A percentile compares a stretch with the other conserved stretches of the same genome.
Evolutionary conservation across 1,140 invertebrate species (phyloP).

Genomic region (Meloidogyne hapla): DNA sequence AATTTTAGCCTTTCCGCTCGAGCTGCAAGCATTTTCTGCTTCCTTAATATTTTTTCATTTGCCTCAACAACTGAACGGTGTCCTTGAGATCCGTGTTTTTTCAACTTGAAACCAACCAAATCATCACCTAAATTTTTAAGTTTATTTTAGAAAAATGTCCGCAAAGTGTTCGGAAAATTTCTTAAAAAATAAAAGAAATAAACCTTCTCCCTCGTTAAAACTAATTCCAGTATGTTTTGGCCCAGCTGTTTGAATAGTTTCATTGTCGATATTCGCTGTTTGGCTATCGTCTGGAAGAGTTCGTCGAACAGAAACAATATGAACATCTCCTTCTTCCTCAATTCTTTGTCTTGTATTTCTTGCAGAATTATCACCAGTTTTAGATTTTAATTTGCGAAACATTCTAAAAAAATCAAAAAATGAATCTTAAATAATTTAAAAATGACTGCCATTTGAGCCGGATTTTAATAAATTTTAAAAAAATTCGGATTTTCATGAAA

Average conservation of each 20-base stretch:
- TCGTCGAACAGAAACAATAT: background rate
- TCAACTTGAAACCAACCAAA: constrained; percentile 16
- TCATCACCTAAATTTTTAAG: constrained; percentile 30
- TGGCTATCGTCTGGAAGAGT: background rate
- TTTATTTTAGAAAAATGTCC: background rate
- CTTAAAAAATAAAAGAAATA: background rate
- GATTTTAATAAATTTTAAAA: too few species aligned
- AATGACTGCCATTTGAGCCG: too few species aligned
- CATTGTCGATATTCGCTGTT: background rate
- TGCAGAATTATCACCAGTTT: background rate
- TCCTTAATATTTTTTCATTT: constrained; percentile 10
- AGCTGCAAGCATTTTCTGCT: constrained; percentile 6
- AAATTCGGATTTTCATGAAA: too few species aligned
- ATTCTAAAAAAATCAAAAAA: too few species aligned
- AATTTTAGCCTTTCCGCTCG: background rate
- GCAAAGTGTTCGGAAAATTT: background rate
- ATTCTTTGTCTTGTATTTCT: constrained; percentile 24
- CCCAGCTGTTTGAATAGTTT: background rate
- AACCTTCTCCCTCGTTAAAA: constrained; percentile 32
- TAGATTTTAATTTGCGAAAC: constrained; percentile 30
- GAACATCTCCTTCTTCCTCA: constrained; percentile 8
- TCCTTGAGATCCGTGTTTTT: constrained; percentile 2
- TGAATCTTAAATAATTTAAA: too few species aligned
- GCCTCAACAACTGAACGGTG: background rate
- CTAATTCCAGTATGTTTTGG: constrained; percentile 19